These are phyloP conservation scores for Cybosia mesomella DNA, from an alignment of 2,888 invertebrate species.

Conservation along the genomic window DNA sequence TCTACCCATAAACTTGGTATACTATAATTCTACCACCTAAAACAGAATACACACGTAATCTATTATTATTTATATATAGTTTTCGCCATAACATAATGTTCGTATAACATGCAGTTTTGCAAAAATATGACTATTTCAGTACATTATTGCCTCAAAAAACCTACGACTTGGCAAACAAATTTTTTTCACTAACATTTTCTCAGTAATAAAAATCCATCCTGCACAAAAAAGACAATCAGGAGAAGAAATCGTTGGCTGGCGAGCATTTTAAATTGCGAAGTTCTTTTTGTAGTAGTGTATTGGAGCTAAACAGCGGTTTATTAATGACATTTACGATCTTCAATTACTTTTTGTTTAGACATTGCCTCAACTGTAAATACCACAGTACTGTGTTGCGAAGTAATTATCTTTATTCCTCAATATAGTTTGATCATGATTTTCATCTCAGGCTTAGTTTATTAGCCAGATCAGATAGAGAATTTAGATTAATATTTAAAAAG, in stretches of 20 bases:
- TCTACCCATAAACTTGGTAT: too few relatives aligned
- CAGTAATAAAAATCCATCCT: constrained; percentile 31
- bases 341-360: constrained; percentile 42
- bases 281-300: constrained; percentile 39
- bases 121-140: neutral
- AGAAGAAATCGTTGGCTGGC: constrained; percentile 30
- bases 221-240: constrained; percentile 36
- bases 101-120: too few relatives aligned
- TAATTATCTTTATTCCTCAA: constrained; percentile 37
- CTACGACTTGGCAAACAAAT: neutral
- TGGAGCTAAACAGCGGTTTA: constrained; percentile 41
- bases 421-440: constrained; percentile 25
- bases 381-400: constrained; percentile 18
- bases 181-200: constrained; percentile 18
- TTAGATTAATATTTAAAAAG: neutral
- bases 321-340: constrained; percentile 48
- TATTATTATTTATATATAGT: too few relatives aligned
- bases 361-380: constrained; percentile 46
- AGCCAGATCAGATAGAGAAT: neutral
- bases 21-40: too few relatives aligned
- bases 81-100: too few relatives aligned
- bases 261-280: constrained; percentile 40
- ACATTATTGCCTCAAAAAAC: neutral
- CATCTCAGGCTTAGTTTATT: constrained; percentile 13
- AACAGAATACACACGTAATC: too few relatives aligned